These are phyloP conservation scores for Himantopus leucocephalus DNA, from an alignment of 2,113 vertebrate species.

Conservation along the genomic window DNA sequence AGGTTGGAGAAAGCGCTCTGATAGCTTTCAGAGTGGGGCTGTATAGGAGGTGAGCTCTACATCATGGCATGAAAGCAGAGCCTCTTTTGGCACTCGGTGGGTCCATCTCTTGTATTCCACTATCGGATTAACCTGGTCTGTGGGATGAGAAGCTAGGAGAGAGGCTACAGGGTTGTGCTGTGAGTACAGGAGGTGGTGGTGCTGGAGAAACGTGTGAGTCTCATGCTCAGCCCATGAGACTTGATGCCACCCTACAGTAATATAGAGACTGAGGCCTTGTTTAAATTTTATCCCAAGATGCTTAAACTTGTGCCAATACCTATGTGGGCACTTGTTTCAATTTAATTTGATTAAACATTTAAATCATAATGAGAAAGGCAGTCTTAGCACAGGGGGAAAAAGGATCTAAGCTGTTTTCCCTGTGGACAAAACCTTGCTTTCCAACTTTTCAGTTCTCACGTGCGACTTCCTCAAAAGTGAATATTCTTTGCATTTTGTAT, in stretches of 20 bases:
- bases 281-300: conserved; percentile 38
- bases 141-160: background rate
- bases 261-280: background rate
- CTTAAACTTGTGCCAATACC: conserved; percentile 49
- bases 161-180: background rate
- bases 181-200: background rate
- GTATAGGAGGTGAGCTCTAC: background rate
- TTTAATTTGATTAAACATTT: conserved; percentile 49
- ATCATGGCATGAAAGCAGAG: background rate
- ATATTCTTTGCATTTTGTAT: background rate
- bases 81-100: background rate
- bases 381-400: background rate
- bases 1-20: background rate
- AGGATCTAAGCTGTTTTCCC: background rate
- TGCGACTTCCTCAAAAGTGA: background rate
- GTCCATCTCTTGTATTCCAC: background rate
- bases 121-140: background rate
- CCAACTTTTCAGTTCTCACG: background rate
- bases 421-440: conserved; percentile 28
- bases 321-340: conserved; percentile 40
- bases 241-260: background rate
- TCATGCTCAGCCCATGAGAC: background rate
- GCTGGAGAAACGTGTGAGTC: background rate
- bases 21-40: background rate
- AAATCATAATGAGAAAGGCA: conserved; percentile 22